A percentile compares a stretch with the other conserved stretches of the same genome.
phyloP scores from a whole-genome alignment of 2,113 vertebrate species.

The Cinclus mexicanus region DNA sequence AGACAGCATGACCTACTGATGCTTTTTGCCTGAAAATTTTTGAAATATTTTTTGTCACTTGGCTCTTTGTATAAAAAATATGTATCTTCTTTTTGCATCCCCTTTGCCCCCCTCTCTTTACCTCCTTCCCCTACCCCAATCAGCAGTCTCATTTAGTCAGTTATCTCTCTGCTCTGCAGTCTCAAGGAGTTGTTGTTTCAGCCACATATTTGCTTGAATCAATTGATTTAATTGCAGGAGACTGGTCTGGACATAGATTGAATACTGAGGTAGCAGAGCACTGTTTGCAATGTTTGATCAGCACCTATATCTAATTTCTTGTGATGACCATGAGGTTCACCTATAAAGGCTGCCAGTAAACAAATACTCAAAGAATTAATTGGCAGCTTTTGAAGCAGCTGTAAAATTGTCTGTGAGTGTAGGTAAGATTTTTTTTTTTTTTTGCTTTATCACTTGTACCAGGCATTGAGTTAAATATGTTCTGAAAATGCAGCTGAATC shows the following conservation, averaged over 20 bases:
- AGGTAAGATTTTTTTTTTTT: background rate
- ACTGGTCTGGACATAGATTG: background rate
- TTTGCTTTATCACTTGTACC: background rate
- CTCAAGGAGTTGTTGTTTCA: background rate
- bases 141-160: background rate
- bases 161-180: background rate
- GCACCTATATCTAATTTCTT: background rate
- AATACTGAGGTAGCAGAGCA: background rate
- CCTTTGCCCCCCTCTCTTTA: rapidly evolving
- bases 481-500: background rate
- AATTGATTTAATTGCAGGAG: slow-evolving; percentile 17
- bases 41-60: background rate
- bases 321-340: background rate
- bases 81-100: background rate
- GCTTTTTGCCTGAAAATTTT: background rate
- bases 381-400: background rate
- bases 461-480: background rate
- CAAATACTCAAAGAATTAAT: background rate
- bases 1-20: background rate
- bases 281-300: background rate
- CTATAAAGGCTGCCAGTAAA: background rate
- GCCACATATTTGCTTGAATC: slow-evolving; percentile 3
- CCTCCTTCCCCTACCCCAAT: background rate
- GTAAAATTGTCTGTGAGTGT: background rate
- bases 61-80: background rate